Base-by-base conservation (phyloP, 2,113 vertebrate genomes). In the Pampusana beccarii region DNA sequence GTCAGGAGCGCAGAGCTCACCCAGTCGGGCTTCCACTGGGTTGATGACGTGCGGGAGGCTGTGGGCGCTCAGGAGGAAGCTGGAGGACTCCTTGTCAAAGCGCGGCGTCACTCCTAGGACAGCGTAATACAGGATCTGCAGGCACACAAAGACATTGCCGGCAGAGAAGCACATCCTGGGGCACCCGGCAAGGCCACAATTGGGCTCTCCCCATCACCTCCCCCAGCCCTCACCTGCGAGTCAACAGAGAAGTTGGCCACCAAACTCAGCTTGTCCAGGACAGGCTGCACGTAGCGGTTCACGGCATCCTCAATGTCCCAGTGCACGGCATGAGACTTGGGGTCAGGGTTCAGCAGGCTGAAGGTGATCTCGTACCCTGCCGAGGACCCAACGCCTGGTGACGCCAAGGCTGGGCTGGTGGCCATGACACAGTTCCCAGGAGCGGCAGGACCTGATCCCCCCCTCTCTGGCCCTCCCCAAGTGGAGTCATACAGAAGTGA, bases 21-120 rank as follows among this genome's bases (percentile, higher is more conserved):
- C 99, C 54, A 99, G 98, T 79, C 99, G 97, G 34, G 99, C 99
- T 95, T 99, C 99, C 95, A 99, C 99, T 0, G 99, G 99, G 97
- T 99, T 99, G 97, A 99, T 99, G 94, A 99, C 99, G 0, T 99
- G 99, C 0, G 99, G 98, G 7, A 99, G 99, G 94, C 98, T 99
- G 95, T 99, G 98, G 23, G 98, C 95, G 2, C 98, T 98, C 90
- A 99, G 98, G 7, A 98, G 98, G 95, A 98, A 99, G 65, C 98
- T 98, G 31, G 98, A 97, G 29, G 98, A 98, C 53, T 96, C 95
- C 64, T 95, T 98, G 93, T 99, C 98, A 83, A 98, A 99, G 81
- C 99, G 99, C 3, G 99, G 99, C 9, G 98, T 99, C 60, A 99
- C 99, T 14, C 99, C 99, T 5, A 99, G 97, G 65, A 99, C 91